Percentiles rank a stretch among this genome's conserved stretches.
These are phyloP conservation scores for Agelas oroides DNA, from an alignment of 37 sponge, comb jelly and placozoan species.

Conservation along the genomic window DNA sequence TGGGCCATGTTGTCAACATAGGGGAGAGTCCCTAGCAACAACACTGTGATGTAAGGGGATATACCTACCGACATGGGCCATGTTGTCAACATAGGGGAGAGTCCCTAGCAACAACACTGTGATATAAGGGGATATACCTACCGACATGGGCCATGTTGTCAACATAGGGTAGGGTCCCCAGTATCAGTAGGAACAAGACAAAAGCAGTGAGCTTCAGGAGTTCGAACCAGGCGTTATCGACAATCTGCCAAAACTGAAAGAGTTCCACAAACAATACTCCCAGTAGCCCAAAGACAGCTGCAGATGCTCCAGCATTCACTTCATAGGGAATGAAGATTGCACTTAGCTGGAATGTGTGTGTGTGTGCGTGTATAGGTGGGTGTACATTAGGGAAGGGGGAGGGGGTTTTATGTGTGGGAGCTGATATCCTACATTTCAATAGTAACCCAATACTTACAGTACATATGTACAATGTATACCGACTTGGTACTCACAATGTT, in stretches of 20 bases:
- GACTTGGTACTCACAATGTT: conserved; percentile 89
- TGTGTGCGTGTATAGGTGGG: neutral
- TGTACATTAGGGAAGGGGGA: neutral
- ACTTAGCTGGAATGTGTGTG: conserved; percentile 66
- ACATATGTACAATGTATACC: too few relatives aligned
- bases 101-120: too few relatives aligned
- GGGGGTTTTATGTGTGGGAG: neutral
- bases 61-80: too few relatives aligned
- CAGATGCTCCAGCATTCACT: conserved; percentile 81
- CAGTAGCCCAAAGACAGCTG: conserved; percentile 89
- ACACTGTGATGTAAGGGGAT: too few relatives aligned
- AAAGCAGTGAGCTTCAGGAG: conserved; percentile 77
- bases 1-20: too few relatives aligned
- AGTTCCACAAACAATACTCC: conserved; percentile 93
- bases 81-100: too few relatives aligned
- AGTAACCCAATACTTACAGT: neutral
- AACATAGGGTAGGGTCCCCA: conserved; percentile 92
- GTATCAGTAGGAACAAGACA: conserved; percentile 58
- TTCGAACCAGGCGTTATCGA: conserved; percentile 79
- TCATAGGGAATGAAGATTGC: conserved; percentile 92
- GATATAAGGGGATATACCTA: too few relatives aligned
- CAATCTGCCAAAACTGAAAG: conserved; percentile 91
- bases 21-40: too few relatives aligned
- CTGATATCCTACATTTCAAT: too few relatives aligned
- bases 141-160: conserved; percentile 92